Conservation (phyloP, 2,888 invertebrate genomes). For the Thelaira solivaga region DNA sequence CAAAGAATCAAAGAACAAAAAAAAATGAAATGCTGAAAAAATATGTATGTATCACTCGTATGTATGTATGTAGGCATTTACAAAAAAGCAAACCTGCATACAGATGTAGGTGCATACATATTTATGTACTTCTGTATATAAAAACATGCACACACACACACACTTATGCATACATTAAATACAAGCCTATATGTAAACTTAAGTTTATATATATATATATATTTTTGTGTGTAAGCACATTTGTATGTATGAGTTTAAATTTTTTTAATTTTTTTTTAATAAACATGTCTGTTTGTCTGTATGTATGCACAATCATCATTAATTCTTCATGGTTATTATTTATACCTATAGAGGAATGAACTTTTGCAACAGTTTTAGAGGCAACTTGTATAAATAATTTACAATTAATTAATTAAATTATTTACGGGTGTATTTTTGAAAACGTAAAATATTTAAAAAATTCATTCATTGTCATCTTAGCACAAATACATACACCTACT, state of each 20-base stretch:
- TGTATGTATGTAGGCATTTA: too few relatives aligned
- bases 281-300: not conserved
- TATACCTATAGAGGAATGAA: constrained; percentile 9
- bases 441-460: not conserved
- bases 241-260: not conserved
- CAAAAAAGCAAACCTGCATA: too few relatives aligned
- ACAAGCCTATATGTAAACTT: too few relatives aligned
- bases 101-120: not conserved
- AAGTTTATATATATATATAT: not conserved
- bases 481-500: too few relatives aligned
- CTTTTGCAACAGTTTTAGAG: not conserved
- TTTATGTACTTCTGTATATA: not conserved
- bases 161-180: too few relatives aligned
- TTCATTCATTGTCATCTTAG: not conserved
- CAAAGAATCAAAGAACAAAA: constrained; percentile 23
- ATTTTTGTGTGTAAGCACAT: not conserved
- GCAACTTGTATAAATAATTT: not conserved
- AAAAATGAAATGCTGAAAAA: constrained; percentile 9
- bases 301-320: not conserved
- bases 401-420: not conserved
- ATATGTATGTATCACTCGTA: too few relatives aligned
- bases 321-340: constrained; percentile 18
- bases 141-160: not conserved
- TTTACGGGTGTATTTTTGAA: not conserved
- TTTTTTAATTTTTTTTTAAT: not conserved